Evolutionary conservation across 1,140 invertebrate genomes (phyloP).

Genomic region (Neuroterus valhalla): DNA sequence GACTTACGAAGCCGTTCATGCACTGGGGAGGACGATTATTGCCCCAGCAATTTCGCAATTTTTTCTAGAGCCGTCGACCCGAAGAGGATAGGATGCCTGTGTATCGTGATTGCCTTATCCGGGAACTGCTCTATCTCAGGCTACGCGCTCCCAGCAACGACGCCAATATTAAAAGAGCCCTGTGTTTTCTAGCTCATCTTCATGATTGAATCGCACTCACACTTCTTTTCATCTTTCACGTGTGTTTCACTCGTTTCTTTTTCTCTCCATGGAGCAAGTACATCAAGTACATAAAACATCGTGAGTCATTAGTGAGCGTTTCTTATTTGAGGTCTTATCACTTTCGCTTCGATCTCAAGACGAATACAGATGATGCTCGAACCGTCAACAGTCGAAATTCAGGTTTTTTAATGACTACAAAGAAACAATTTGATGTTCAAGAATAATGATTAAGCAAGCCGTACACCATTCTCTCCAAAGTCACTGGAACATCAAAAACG

Average conservation of each 20-base stretch:
- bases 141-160: constrained; percentile 16
- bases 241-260: neutral
- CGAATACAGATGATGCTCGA: constrained; percentile 7
- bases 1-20: neutral
- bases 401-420: too few species aligned
- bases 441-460: too few species aligned
- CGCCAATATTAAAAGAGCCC: constrained; percentile 27
- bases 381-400: neutral
- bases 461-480: too few species aligned
- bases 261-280: neutral
- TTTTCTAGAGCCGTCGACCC: constrained; percentile 11
- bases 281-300: neutral
- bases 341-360: constrained; percentile 8
- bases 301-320: constrained; percentile 16
- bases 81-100: constrained; percentile 11
- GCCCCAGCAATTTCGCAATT: constrained; percentile 27
- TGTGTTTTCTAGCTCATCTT: constrained; percentile 24
- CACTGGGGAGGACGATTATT: constrained; percentile 16
- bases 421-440: too few species aligned
- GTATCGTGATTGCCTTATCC: constrained; percentile 25
- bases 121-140: constrained; percentile 21
- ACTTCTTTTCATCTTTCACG: neutral
- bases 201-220: constrained; percentile 24
- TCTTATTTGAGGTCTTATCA: constrained; percentile 16
- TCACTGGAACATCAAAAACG: too few species aligned